These are phyloP conservation scores for Galerucella calmariensis DNA, from an alignment of 2,888 invertebrate species.

Conservation along the genomic window DNA sequence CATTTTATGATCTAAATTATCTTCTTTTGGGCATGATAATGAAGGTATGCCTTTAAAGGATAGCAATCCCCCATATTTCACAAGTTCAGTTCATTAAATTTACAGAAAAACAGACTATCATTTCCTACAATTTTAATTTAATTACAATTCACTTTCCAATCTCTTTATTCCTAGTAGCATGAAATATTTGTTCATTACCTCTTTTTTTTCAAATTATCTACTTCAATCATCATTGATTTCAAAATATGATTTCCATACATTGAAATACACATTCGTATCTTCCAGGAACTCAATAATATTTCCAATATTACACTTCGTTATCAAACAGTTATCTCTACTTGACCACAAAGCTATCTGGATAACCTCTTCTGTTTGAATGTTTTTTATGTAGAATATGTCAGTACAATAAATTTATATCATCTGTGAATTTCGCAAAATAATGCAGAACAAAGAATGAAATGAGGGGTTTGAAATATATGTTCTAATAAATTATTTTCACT, in stretches of 20 bases:
- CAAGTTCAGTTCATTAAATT: too few species aligned
- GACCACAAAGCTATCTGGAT: constrained; percentile 5
- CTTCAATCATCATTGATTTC: too few species aligned
- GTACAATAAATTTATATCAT: neutral
- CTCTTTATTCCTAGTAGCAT: neutral
- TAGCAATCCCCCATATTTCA: too few species aligned
- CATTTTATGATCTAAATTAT: too few species aligned
- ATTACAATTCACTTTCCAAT: neutral
- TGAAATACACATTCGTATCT: too few species aligned
- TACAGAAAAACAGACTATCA: neutral
- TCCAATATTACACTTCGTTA: neutral
- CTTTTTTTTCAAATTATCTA: neutral
- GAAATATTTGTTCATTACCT: too few species aligned
- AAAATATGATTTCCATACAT: too few species aligned
- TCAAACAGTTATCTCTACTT: neutral
- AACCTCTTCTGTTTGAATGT: neutral
- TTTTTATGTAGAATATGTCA: neutral
- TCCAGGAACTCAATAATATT: too few species aligned
- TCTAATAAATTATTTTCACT: too few species aligned
- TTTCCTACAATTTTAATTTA: neutral
- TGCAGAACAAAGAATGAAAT: neutral
- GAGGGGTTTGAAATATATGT: too few species aligned
- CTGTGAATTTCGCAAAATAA: neutral
- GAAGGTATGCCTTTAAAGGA: too few species aligned
- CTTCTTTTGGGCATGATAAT: too few species aligned